Percentiles rank a stretch among this genome's conserved stretches.
These are phyloP conservation scores for Folsomia manolachei DNA, from an alignment of 2,888 invertebrate genomes.

Conservation along the genomic window DNA sequence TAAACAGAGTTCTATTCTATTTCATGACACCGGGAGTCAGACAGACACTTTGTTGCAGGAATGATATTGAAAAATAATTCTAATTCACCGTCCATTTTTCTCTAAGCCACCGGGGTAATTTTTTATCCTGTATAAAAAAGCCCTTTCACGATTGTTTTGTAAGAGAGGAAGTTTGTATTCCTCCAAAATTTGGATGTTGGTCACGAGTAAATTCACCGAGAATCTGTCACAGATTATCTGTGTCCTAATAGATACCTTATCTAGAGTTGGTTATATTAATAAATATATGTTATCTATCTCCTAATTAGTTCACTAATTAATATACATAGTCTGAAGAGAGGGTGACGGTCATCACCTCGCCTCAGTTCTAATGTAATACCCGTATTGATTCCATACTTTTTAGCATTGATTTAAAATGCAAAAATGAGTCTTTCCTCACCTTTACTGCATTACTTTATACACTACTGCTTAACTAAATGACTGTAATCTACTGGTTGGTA, in stretches of 20 bases:
- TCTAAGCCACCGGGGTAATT: background rate
- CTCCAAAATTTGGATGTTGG: background rate
- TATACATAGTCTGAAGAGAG: too few relatives aligned
- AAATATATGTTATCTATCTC: too few relatives aligned
- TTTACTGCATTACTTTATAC: background rate
- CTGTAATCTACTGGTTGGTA: too few relatives aligned
- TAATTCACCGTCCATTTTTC: background rate
- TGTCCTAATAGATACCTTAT: too few relatives aligned
- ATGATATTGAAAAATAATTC: background rate
- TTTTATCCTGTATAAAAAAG: background rate
- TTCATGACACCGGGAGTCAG: background rate
- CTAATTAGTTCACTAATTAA: too few relatives aligned
- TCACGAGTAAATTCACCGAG: background rate
- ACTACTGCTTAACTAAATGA: background rate
- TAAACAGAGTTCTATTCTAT: background rate
- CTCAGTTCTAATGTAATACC: slow-evolving; percentile 18
- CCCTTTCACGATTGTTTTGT: background rate
- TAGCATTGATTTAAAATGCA: slow-evolving; percentile 10
- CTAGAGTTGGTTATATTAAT: too few relatives aligned
- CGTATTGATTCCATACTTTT: slow-evolving; percentile 17
- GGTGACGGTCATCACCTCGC: too few relatives aligned
- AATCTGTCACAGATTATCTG: too few relatives aligned
- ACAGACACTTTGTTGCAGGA: background rate
- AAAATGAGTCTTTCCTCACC: background rate
- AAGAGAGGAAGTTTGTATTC: too few relatives aligned